Base-by-base conservation (phyloP, 2,113 vertebrate genomes). In the Trogon surrucura region DNA sequence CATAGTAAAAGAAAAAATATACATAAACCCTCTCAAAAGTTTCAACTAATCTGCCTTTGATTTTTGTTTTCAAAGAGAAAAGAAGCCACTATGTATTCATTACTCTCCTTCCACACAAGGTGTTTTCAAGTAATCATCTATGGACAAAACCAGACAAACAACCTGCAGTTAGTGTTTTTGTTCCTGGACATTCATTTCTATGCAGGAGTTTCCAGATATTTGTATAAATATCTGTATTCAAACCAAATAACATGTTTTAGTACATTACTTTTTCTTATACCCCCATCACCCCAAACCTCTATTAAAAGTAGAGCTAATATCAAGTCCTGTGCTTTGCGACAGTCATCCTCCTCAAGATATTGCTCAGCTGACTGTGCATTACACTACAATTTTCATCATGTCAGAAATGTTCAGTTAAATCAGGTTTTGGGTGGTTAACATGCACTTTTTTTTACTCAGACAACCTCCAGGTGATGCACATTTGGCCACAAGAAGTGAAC, bases 81-180 rank as follows among this genome's bases (percentile, higher is more conserved):
- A 34, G 45, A 65, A 29, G 23, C 6, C 2, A 9, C 21, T 58
- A 4, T 65, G 11, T 62, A 17, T 70, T 83, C 13, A 20, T 57
- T 66, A 30, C 8, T 78, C 27, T 79, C 20, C 38, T 56, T 25
- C n/a, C 70, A 45, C 30, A 6, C 64, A 67, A 87, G 18, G 15
- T 0, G 0, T 56, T 83, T 93, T 78, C 23, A 70, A 70, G 13
- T 64, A 67, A 90, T 66, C 61, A 44, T 9, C 36, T 70, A 34
- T 30, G 9, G 25, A 60, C 4, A 62, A 87, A 85, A 72, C 3
- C 30, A 72, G 51, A 41, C 1, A 10, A 89, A 57, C 10, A 72
- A 32, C 18, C 18, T 67, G 14, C 12, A 67, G 21, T 20, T 73
- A 57, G 21, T 0, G 0, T 34, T 81, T 82, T 2, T 0, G 10